Percentiles rank a stretch among this genome's conserved stretches.
phyloP scores from a whole-genome alignment of 2,797 vertebrate species.

The Sebastes kiyomatsui region DNA sequence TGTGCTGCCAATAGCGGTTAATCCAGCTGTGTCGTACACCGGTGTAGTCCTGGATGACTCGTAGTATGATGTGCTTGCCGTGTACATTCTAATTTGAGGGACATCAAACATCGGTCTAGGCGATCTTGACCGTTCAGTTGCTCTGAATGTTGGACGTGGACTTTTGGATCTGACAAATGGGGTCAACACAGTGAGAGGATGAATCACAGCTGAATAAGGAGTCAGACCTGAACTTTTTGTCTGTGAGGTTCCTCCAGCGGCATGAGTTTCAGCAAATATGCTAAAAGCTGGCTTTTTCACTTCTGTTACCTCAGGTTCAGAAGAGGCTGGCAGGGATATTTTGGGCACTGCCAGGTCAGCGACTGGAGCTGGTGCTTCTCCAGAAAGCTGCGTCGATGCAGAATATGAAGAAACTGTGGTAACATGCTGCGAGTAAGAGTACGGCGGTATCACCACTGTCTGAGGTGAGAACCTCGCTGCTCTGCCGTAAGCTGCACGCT shows the following conservation, averaged over 20 bases:
- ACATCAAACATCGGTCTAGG: constrained; percentile 85
- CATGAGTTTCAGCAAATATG: constrained; percentile 43
- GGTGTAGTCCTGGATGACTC: constrained; percentile 75
- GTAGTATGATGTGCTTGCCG: constrained; percentile 78
- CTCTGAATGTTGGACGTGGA: constrained; percentile 79
- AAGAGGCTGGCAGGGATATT: constrained; percentile 17
- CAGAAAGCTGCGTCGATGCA: constrained; percentile 2
- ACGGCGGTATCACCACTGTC: constrained; percentile 47
- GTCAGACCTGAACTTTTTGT: constrained; percentile 48
- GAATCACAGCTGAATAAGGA: constrained; percentile 40
- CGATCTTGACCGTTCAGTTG: constrained; percentile 72
- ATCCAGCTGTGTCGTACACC: constrained; percentile 72
- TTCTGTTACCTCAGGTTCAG: constrained; percentile 30
- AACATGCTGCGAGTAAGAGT: constrained; percentile 50
- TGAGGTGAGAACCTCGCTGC: constrained; percentile 81
- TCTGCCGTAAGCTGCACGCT: constrained; percentile 76
- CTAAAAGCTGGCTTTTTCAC: constrained; percentile 37
- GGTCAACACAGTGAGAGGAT: constrained; percentile 70
- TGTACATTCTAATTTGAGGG: constrained; percentile 84
- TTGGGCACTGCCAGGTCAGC: constrained; percentile 18
- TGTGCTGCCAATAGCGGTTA: constrained; percentile 70
- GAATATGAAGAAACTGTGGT: constrained; percentile 52
- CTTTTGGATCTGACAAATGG: constrained; percentile 65
- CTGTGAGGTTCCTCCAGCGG: background rate
- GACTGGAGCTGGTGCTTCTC: constrained; percentile 18